phyloP scores from a whole-genome alignment of 2,113 vertebrate genomes.

The Carlito syrichta region DNA sequence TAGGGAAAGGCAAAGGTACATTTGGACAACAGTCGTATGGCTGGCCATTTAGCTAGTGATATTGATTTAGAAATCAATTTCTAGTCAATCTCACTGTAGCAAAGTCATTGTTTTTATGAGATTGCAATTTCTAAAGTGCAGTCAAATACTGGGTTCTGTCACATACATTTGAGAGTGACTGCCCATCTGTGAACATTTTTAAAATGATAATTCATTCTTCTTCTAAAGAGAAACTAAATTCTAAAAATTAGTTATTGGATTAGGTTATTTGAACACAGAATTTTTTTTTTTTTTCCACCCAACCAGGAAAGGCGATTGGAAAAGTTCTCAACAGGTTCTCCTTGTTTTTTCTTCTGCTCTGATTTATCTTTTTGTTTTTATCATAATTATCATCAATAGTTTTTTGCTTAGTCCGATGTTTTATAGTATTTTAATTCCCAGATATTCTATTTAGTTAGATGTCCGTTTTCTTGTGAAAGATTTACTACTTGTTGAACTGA shows the following conservation, averaged over 20 bases:
- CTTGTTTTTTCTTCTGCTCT: not conserved
- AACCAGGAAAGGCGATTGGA: not conserved
- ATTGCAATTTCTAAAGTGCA: not conserved
- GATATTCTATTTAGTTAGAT: not conserved
- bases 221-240: not conserved
- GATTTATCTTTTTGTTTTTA: not conserved
- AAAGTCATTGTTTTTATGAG: not conserved
- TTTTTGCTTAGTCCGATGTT: not conserved
- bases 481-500: not conserved
- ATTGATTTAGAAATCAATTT: slow-evolving; percentile 12
- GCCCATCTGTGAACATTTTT: not conserved
- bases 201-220: not conserved
- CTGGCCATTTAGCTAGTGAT: not conserved
- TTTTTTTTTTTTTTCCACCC: not conserved
- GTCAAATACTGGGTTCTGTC: not conserved
- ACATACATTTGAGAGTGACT: not conserved
- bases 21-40: not conserved
- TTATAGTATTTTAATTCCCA: not conserved
- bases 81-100: not conserved
- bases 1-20: not conserved
- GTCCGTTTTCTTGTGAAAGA: not conserved
- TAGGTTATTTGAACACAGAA: not conserved
- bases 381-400: not conserved
- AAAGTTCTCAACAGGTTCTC: not conserved
- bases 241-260: not conserved